Evolutionary conservation across 2,888 invertebrate genomes (phyloP).

Genomic region (Apamea monoglypha): DNA sequence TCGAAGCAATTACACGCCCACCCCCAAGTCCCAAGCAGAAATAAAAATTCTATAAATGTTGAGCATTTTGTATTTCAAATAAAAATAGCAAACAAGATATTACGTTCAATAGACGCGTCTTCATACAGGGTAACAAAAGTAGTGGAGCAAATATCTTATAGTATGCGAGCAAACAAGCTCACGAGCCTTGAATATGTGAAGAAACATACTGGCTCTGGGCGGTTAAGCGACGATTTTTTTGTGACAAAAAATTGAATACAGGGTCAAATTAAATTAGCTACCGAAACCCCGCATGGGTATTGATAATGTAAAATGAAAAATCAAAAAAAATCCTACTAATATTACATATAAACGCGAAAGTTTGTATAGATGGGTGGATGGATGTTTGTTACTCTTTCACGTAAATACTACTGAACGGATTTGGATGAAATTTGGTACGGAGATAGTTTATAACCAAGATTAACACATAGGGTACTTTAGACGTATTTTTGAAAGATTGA

Average conservation of each 20-base stretch:
- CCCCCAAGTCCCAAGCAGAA: not conserved
- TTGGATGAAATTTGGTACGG: too few species aligned
- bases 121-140: slow-evolving; percentile 69
- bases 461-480: too few species aligned
- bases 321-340: too few species aligned
- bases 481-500: too few species aligned
- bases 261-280: too few species aligned
- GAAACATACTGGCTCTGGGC: slow-evolving; percentile 43
- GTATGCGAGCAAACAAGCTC: slow-evolving; percentile 73
- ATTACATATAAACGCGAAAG: too few species aligned
- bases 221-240: not conserved
- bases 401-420: too few species aligned
- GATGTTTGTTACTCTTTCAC: too few species aligned
- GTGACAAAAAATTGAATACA: not conserved
- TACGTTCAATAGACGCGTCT: slow-evolving; percentile 53
- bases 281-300: too few species aligned
- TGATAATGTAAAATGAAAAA: too few species aligned
- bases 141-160: slow-evolving; percentile 74
- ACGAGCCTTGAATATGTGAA: slow-evolving; percentile 69
- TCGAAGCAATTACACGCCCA: not conserved
- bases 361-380: too few species aligned
- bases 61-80: slow-evolving; percentile 39
- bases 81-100: slow-evolving; percentile 57
- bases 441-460: too few species aligned
- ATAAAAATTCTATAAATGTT: slow-evolving; percentile 45